A percentile compares a stretch with the other conserved stretches of the same genome.
Conservation (phyloP, 1,140 invertebrate genomes). For the Venturia canescens region DNA sequence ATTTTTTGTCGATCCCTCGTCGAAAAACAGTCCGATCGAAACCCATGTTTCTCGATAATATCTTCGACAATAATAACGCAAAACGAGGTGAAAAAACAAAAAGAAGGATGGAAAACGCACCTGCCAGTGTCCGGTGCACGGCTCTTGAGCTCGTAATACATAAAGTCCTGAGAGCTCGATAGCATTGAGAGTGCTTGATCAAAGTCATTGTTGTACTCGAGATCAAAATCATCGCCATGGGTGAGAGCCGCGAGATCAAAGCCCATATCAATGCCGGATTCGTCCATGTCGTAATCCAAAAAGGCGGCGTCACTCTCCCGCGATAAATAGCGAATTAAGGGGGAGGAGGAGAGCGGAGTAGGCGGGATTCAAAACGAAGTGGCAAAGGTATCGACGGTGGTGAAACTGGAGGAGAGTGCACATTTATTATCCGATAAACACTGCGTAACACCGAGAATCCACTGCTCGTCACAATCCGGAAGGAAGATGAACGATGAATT, state of each 20-base stretch:
- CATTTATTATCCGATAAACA: neutral
- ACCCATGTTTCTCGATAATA: too few relatives aligned
- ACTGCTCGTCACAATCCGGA: too few relatives aligned
- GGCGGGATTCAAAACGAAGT: slow-evolving; percentile 5
- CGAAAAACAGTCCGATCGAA: too few relatives aligned
- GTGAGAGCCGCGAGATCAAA: slow-evolving; percentile 83
- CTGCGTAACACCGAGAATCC: too few relatives aligned
- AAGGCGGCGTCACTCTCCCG: neutral
- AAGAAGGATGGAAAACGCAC: slow-evolving; percentile 71
- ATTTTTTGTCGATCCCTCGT: too few relatives aligned
- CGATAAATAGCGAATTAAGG: slow-evolving; percentile 14
- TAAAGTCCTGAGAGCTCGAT: slow-evolving; percentile 79
- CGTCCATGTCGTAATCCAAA: slow-evolving; percentile 68
- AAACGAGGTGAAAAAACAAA: neutral
- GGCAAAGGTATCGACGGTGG: neutral
- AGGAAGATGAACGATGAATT: too few relatives aligned
- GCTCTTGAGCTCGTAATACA: slow-evolving; percentile 83
- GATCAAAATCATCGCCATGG: slow-evolving; percentile 78
- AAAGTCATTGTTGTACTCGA: slow-evolving; percentile 66
- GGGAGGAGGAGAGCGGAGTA: slow-evolving; percentile 28
- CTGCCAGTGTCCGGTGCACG: slow-evolving; percentile 81
- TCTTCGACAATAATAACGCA: too few relatives aligned
- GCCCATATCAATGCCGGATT: slow-evolving; percentile 85
- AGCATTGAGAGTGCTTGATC: slow-evolving; percentile 66
- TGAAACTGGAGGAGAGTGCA: neutral